These are phyloP conservation scores for Dexiosoma caninum DNA, from an alignment of 2,888 invertebrate genomes.

Conservation along the genomic window DNA sequence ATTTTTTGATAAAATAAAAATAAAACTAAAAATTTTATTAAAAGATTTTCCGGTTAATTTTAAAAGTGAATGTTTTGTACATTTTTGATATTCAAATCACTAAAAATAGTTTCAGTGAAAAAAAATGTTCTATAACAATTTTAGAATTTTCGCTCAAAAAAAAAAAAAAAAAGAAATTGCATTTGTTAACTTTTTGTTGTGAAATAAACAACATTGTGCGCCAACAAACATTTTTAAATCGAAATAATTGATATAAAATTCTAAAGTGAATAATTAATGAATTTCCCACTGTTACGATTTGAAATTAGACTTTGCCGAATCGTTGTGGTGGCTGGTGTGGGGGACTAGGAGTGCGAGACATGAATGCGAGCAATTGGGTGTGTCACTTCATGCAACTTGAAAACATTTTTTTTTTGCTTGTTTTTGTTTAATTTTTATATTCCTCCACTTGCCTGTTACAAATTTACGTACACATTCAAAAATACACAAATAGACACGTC, in stretches of 20 bases:
- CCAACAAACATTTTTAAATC: not conserved
- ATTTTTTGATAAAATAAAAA: too few species aligned
- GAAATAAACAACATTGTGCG: too few species aligned
- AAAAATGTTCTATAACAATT: too few species aligned
- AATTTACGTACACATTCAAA: not conserved
- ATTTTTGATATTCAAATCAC: too few species aligned
- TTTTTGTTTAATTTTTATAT: conserved; percentile 30
- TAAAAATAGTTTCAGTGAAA: too few species aligned
- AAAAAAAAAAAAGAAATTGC: too few species aligned
- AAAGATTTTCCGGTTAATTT: too few species aligned
- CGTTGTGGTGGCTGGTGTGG: too few species aligned
- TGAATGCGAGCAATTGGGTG: conserved; percentile 30
- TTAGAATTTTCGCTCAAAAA: too few species aligned
- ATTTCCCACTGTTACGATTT: not conserved
- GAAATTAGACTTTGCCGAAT: not conserved
- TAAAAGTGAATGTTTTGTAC: too few species aligned
- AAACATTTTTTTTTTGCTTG: conserved; percentile 1
- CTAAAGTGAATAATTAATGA: not conserved
- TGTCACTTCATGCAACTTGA: conserved; percentile 32
- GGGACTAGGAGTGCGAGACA: not conserved
- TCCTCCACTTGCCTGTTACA: conserved; percentile 35
- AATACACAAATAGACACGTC: not conserved
- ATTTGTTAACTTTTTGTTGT: too few species aligned
- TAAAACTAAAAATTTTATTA: too few species aligned
- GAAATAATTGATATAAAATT: not conserved